phyloP scores from a whole-genome alignment of 2,113 vertebrate genomes.

The Psittacara wagleri region DNA sequence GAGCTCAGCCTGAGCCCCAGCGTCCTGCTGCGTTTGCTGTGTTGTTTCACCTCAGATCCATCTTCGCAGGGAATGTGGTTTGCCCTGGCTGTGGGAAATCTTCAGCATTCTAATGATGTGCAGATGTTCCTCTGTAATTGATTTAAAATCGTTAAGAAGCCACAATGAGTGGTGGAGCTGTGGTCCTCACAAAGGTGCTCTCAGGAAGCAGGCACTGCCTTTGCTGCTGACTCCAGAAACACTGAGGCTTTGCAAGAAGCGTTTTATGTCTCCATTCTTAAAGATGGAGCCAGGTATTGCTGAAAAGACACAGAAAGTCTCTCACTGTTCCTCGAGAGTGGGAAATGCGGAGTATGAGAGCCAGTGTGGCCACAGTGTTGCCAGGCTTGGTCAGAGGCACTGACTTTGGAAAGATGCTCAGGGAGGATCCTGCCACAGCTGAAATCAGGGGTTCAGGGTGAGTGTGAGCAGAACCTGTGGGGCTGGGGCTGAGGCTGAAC shows the following conservation, averaged over 20 bases:
- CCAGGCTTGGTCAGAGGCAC: background rate
- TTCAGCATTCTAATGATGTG: background rate
- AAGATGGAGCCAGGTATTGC: background rate
- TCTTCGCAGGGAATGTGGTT: background rate
- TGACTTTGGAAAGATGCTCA: background rate
- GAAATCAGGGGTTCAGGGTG: background rate
- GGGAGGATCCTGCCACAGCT: background rate
- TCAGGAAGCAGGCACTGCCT: background rate
- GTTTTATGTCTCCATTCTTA: background rate
- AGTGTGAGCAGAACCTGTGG: background rate
- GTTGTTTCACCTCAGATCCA: background rate
- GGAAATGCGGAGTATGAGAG: background rate
- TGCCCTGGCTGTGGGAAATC: background rate
- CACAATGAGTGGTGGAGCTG: background rate
- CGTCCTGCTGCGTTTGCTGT: background rate
- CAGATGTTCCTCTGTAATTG: background rate
- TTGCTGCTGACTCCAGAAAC: background rate
- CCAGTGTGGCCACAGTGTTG: background rate
- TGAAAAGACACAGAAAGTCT: background rate
- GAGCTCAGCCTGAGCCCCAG: background rate
- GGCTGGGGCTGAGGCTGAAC: background rate
- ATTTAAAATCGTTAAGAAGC: background rate
- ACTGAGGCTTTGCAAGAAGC: rapidly evolving
- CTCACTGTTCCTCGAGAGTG: background rate
- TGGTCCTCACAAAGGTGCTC: background rate